Conservation (phyloP, 2,888 invertebrate genomes). For the Odontomyia ornata region DNA sequence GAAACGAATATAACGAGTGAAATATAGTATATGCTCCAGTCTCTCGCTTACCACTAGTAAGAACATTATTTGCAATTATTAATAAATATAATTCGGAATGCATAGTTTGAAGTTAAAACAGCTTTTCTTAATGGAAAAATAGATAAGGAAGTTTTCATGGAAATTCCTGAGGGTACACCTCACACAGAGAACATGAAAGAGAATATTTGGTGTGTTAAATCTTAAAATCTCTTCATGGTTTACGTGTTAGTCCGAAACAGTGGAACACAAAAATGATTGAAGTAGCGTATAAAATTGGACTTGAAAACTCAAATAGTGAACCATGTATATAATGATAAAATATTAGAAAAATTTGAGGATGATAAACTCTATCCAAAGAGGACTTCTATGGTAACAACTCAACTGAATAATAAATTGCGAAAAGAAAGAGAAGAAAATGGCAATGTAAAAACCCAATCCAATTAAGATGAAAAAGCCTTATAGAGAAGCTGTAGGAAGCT, state of each 20-base stretch:
- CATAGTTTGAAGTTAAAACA: conserved; percentile 33
- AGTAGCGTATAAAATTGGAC: not conserved
- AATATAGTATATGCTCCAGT: too few relatives aligned
- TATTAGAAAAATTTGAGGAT: not conserved
- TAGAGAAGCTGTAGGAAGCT: not conserved
- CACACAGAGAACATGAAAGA: not conserved
- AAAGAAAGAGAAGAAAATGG: too few relatives aligned
- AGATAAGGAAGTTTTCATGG: conserved; percentile 20
- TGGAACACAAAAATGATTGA: not conserved
- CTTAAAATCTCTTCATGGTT: not conserved
- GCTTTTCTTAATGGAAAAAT: conserved; percentile 15
- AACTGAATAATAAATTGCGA: not conserved
- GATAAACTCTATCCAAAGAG: not conserved
- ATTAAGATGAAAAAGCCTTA: not conserved
- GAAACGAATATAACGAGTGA: too few relatives aligned
- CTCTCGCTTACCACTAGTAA: too few relatives aligned
- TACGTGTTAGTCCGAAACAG: not conserved
- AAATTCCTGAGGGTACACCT: conserved; percentile 12
- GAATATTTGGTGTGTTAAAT: not conserved
- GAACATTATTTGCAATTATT: too few relatives aligned
- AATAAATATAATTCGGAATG: too few relatives aligned
- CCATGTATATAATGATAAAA: not conserved
- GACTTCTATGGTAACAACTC: not conserved
- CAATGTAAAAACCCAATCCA: not conserved
- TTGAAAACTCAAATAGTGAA: not conserved